Percentiles rank a stretch among this genome's conserved stretches.
phyloP scores from a whole-genome alignment of 1,140 invertebrate species.

The Macrobrachium rosenbergii region DNA sequence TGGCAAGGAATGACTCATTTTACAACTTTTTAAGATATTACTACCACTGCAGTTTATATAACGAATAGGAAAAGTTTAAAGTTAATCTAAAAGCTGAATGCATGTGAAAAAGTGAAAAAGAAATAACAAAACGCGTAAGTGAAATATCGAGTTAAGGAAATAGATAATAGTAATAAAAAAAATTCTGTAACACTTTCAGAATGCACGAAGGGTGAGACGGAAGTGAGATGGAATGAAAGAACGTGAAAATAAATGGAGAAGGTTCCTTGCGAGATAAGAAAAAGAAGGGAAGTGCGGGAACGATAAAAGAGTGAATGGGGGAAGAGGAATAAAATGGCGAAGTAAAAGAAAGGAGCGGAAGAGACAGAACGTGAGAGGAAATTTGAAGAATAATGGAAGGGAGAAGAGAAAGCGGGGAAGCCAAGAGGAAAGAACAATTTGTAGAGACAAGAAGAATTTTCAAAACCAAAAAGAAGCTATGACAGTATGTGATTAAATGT shows the following conservation, averaged over 20 bases:
- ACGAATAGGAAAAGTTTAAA: neutral
- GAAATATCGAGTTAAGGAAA: neutral
- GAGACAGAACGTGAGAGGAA: constrained; percentile 25
- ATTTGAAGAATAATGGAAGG: constrained; percentile 2
- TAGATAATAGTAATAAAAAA: neutral
- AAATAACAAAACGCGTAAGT: neutral
- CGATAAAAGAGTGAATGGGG: neutral
- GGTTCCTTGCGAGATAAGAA: neutral
- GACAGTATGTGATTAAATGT: too few species aligned
- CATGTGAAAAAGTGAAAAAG: neutral
- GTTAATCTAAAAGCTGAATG: neutral
- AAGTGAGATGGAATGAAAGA: neutral
- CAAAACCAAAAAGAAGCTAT: neutral
- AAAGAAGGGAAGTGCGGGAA: neutral
- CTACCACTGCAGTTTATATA: too few species aligned
- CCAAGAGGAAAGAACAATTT: neutral
- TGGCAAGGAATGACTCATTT: too few species aligned
- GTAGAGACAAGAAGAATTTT: neutral
- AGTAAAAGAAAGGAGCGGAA: neutral
- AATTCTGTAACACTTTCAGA: neutral
- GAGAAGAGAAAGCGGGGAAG: constrained; percentile 9
- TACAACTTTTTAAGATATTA: too few species aligned
- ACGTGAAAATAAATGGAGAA: neutral
- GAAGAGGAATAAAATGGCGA: neutral
- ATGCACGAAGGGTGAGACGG: constrained; percentile 1